Evolutionary conservation across 2,113 vertebrate species (phyloP), one percentile per base, ranked within the genome.

Genomic region (Promerops cafer): DNA sequence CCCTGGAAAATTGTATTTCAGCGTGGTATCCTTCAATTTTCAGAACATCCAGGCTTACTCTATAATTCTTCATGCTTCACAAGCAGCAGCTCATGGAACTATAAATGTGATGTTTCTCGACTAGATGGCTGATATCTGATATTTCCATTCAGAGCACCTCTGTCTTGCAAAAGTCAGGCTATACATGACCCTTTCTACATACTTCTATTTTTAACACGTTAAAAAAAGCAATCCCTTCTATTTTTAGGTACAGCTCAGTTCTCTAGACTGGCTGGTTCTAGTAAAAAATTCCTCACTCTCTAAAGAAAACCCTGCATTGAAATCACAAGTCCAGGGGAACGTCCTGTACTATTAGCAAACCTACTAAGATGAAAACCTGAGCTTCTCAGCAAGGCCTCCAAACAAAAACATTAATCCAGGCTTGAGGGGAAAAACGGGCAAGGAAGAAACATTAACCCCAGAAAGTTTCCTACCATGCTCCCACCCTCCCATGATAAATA

Each of bases 151-250:
- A 60, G 60, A 92, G 72, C 53, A 94, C 96, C 88, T 87, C 92
- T 93, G 65, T 61, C 80, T 78, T 90, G 86, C 77, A 70, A 95
- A 95, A 95, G 74, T 82, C 88, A 95, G 93, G 69, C 83, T 90
- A 89, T 84, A 82, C 86, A 72, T 92, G 70, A 95, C 95, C 86
- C 77, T 95, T 68, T 94, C 96, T 95, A 74, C 90, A 85, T 89
- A 66, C 77, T 57, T 97, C 96, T 98, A 97, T 98, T 97, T 98
- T 98, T 97, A 97, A 97, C 96, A 93, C 30, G 33, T 47, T 57
- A 91, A 94, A 95, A 89, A 92, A 94, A 90, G 65, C 84, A 79
- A 72, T 59, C 56, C 45, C 83, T 89, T 97, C 97, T 98, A 97
- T 98, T 98, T 97, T 96, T 93, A 98, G 96, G 59, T 45, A 54